These are phyloP conservation scores for Dolichoris vasculosae DNA, from an alignment of 1,140 invertebrate species.

Conservation along the genomic window DNA sequence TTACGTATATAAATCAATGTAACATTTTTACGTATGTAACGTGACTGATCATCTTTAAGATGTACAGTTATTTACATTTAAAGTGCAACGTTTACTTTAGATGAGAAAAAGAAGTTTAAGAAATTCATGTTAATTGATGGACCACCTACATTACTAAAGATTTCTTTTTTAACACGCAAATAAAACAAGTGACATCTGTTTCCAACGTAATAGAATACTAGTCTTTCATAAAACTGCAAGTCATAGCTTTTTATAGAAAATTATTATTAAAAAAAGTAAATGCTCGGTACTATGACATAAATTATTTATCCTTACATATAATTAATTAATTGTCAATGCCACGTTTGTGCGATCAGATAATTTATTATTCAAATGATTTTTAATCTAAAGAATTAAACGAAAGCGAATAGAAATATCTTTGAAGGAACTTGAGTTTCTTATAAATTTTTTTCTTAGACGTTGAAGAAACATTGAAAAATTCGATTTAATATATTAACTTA, in stretches of 20 bases:
- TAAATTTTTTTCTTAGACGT: neutral
- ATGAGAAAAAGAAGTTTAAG: slow-evolving; percentile 58
- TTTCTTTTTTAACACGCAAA: slow-evolving; percentile 47
- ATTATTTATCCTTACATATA: neutral
- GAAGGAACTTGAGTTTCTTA: neutral
- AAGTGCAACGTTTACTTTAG: slow-evolving; percentile 72
- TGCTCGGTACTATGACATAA: too few relatives aligned
- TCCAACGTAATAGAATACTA: neutral
- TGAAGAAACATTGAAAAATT: neutral
- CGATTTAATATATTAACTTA: neutral
- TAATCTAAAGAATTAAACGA: too few relatives aligned
- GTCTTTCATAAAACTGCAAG: too few relatives aligned
- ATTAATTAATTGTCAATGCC: neutral
- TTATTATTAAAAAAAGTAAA: too few relatives aligned
- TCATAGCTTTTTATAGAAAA: too few relatives aligned
- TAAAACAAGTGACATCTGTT: slow-evolving; percentile 57
- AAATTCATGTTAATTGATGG: slow-evolving; percentile 34
- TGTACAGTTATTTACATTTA: slow-evolving; percentile 70
- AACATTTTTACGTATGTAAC: neutral
- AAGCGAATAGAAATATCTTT: too few relatives aligned
- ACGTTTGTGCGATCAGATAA: too few relatives aligned
- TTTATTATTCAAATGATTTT: too few relatives aligned
- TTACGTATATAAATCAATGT: too few relatives aligned
- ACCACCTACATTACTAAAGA: slow-evolving; percentile 37
- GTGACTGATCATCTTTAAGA: slow-evolving; percentile 42